Evolutionary conservation across 1,140 invertebrate genomes (phyloP).

Genomic region (Aphelinus certus): DNA sequence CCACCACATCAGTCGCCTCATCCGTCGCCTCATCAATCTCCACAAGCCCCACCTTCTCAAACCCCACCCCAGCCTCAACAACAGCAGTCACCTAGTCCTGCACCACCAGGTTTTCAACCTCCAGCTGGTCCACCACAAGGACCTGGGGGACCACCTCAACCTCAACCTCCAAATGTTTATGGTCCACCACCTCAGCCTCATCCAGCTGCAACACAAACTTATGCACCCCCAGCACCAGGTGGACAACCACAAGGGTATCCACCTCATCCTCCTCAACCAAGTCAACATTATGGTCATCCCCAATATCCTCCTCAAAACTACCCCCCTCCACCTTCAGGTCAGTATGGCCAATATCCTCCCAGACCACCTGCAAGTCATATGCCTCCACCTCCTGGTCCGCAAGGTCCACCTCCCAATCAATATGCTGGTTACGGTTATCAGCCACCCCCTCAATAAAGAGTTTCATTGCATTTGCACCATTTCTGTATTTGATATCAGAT

Average conservation of each 20-base stretch:
- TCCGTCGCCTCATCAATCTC: constrained; percentile 50
- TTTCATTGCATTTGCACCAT: neutral
- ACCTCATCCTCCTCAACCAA: constrained; percentile 61
- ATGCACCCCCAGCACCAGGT: constrained; percentile 60
- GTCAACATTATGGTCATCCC: constrained; percentile 63
- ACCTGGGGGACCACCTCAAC: constrained; percentile 55
- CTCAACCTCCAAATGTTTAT: constrained; percentile 55
- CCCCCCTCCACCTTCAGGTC: constrained; percentile 60
- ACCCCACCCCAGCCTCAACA: constrained; percentile 56
- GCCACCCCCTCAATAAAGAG: constrained; percentile 62
- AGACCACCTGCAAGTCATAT: constrained; percentile 61
- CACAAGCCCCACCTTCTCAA: constrained; percentile 57
- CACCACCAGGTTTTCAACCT: constrained; percentile 62
- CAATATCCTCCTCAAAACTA: constrained; percentile 65
- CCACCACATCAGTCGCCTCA: constrained; percentile 50
- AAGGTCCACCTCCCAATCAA: constrained; percentile 64
- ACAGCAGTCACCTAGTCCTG: constrained; percentile 60
- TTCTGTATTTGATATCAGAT: neutral
- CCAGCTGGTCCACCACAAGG: constrained; percentile 61
- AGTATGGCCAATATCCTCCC: constrained; percentile 63
- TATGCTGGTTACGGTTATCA: constrained; percentile 66
- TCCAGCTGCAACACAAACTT: constrained; percentile 62
- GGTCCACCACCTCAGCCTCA: constrained; percentile 59
- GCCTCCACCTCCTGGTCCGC: constrained; percentile 64
- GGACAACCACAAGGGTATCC: constrained; percentile 61